These are phyloP conservation scores for Blennius ocellaris DNA, from an alignment of 2,113 vertebrate genomes.

Conservation along the genomic window DNA sequence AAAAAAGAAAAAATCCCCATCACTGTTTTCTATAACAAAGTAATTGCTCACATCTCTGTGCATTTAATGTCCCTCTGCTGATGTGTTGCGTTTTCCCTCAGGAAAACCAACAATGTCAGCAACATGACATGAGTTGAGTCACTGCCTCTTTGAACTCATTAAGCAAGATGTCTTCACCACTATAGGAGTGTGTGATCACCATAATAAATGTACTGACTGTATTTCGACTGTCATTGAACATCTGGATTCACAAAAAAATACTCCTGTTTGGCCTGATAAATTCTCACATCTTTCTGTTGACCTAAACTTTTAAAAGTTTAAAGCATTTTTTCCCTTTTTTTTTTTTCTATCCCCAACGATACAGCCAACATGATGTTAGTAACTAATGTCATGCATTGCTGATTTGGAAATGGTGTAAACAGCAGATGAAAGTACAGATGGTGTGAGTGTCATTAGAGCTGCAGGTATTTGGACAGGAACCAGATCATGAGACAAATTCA, in stretches of 20 bases:
- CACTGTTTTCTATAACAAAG: conserved; percentile 54
- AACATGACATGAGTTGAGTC: conserved; percentile 35
- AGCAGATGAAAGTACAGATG: conserved; percentile 29
- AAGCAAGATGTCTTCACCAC: conserved; percentile 36
- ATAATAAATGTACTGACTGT: conserved; percentile 13
- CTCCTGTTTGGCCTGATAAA: conserved; percentile 3
- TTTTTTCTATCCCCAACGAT: not conserved
- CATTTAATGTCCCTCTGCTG: conserved; percentile 42
- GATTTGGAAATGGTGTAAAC: conserved; percentile 12
- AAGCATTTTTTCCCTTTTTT: not conserved
- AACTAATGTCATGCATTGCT: conserved; percentile 18
- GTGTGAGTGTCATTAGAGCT: conserved; percentile 11
- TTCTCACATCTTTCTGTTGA: not conserved
- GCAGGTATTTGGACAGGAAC: conserved; percentile 8
- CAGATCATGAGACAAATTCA: not conserved
- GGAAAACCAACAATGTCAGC: conserved; percentile 51
- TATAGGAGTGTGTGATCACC: not conserved
- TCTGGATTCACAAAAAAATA: not conserved
- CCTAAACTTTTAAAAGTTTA: not conserved
- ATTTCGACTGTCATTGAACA: not conserved
- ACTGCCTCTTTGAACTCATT: conserved; percentile 37
- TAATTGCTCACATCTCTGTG: conserved; percentile 50
- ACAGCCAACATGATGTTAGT: not conserved
- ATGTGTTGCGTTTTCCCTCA: conserved; percentile 34
- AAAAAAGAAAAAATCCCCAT: conserved; percentile 62